These are phyloP conservation scores for Xiphophorus couchianus DNA, from an alignment of 2,113 vertebrate genomes.

Conservation along the genomic window DNA sequence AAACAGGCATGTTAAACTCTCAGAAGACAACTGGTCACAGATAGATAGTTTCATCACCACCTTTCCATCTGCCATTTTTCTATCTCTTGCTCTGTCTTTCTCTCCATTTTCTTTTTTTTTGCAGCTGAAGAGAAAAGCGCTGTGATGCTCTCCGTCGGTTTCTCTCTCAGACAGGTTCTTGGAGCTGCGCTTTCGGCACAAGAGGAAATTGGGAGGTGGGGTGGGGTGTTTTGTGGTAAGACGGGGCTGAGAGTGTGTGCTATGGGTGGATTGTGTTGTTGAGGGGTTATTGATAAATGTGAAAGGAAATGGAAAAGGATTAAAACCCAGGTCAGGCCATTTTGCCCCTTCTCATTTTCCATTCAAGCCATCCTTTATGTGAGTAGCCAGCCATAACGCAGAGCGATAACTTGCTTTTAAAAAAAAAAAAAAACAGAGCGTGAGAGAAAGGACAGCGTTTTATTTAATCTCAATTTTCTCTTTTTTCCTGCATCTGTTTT, in stretches of 20 bases:
- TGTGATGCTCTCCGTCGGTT: slow-evolving; percentile 4
- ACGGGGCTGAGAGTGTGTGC: slow-evolving; percentile 64
- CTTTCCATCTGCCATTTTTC: slow-evolving; percentile 40
- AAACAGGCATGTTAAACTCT: slow-evolving; percentile 22
- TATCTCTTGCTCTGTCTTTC: slow-evolving; percentile 40
- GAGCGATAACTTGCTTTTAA: slow-evolving; percentile 77
- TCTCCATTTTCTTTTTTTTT: slow-evolving; percentile 40
- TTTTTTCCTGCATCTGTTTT: slow-evolving; percentile 87
- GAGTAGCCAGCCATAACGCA: slow-evolving; percentile 76
- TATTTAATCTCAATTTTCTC: slow-evolving; percentile 95
- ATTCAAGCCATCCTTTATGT: slow-evolving; percentile 80
- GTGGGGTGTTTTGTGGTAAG: slow-evolving; percentile 40
- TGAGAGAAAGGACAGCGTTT: slow-evolving; percentile 81
- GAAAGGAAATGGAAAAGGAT: slow-evolving; percentile 72
- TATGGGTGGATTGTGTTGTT: slow-evolving; percentile 63
- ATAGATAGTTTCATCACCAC: slow-evolving; percentile 43
- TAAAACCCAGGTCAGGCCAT: slow-evolving; percentile 77
- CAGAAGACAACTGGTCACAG: slow-evolving; percentile 20
- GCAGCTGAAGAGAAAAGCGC: slow-evolving; percentile 68
- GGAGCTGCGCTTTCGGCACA: slow-evolving; percentile 22
- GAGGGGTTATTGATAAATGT: slow-evolving; percentile 68
- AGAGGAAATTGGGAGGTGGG: slow-evolving; percentile 20
- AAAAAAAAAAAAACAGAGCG: slow-evolving; percentile 38
- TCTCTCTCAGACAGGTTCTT: slow-evolving; percentile 65
- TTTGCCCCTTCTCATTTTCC: slow-evolving; percentile 78